Conservation (phyloP, 2,797 vertebrate species). For the Myotis planiceps region DNA sequence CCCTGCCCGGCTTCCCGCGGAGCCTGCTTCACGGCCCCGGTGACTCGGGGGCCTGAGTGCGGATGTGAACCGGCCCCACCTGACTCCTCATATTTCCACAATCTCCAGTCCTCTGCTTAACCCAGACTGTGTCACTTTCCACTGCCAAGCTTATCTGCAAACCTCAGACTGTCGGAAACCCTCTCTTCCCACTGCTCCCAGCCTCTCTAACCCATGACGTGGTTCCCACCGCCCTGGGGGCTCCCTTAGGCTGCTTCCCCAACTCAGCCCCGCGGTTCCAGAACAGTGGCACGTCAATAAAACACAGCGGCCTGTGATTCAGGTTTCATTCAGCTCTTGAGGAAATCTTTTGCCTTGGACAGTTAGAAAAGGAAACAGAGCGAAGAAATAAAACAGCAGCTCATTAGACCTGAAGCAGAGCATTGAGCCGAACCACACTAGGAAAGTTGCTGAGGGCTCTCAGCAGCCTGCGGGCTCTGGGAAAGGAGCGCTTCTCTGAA, state of each 20-base stretch:
- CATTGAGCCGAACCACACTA: background rate
- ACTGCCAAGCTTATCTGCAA: constrained; percentile 5
- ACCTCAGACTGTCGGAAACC: background rate
- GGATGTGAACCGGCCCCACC: background rate
- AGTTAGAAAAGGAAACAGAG: constrained; percentile 67
- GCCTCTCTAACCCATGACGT: constrained; percentile 48
- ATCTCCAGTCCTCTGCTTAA: background rate
- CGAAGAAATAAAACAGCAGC: constrained; percentile 68
- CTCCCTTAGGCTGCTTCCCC: constrained; percentile 40
- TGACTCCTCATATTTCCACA: background rate
- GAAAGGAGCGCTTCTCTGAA: constrained; percentile 13
- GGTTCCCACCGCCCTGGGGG: constrained; percentile 24
- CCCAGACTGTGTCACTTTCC: background rate
- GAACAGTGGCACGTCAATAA: constrained; percentile 68
- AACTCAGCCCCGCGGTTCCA: constrained; percentile 1
- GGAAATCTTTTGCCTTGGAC: constrained; percentile 54
- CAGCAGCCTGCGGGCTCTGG: background rate
- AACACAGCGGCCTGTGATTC: constrained; percentile 36
- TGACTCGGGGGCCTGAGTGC: background rate
- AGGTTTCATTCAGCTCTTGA: constrained; percentile 68
- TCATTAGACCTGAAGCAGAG: constrained; percentile 40
- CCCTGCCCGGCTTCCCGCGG: background rate
- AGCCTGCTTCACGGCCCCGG: background rate
- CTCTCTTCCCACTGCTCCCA: constrained; percentile 27
- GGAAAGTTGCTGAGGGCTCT: background rate